Percentiles rank a stretch among this genome's conserved stretches.
Conservation (phyloP, 2,888 invertebrate species). For the Drosophila sordidula region DNA sequence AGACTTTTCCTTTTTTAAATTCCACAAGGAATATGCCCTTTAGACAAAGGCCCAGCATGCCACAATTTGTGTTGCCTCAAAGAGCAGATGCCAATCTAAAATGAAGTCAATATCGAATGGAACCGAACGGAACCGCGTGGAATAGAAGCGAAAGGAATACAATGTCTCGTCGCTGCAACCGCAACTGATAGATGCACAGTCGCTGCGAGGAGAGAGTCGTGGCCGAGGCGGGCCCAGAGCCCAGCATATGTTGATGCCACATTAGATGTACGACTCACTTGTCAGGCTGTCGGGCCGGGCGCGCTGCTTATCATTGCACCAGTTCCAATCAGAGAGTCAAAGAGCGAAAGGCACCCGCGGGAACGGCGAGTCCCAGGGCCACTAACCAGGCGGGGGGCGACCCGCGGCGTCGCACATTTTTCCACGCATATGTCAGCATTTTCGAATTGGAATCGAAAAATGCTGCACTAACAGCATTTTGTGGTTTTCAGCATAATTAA, state of each 20-base stretch:
- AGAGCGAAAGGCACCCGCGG: conserved; percentile 76
- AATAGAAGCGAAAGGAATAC: background rate
- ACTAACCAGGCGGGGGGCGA: conserved; percentile 18
- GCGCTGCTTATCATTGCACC: conserved; percentile 62
- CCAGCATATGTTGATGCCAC: conserved; percentile 85
- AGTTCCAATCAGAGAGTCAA: conserved; percentile 83
- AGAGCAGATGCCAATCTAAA: conserved; percentile 70
- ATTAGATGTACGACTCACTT: conserved; percentile 85
- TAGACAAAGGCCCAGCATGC: conserved; percentile 21
- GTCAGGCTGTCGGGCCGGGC: conserved; percentile 66
- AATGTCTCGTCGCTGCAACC: conserved; percentile 38
- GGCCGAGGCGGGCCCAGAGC: conserved; percentile 33
- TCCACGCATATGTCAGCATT: conserved; percentile 84
- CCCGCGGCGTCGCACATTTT: conserved; percentile 70
- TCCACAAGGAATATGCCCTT: conserved; percentile 20
- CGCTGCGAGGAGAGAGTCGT: conserved; percentile 14
- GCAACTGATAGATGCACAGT: conserved; percentile 65
- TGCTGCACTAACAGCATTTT: conserved; percentile 81
- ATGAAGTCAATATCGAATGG: conserved; percentile 59
- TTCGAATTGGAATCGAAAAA: conserved; percentile 74
- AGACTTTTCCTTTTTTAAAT: background rate
- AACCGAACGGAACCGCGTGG: conserved; percentile 12
- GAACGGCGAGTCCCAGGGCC: conserved; percentile 39
- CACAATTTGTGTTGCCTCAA: conserved; percentile 14
- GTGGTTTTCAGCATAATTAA: conserved; percentile 83